Evolutionary conservation across 2,888 invertebrate species (phyloP), one percentile per base, ranked within the genome.

Genomic region (Pachliopta kotzebuea): DNA sequence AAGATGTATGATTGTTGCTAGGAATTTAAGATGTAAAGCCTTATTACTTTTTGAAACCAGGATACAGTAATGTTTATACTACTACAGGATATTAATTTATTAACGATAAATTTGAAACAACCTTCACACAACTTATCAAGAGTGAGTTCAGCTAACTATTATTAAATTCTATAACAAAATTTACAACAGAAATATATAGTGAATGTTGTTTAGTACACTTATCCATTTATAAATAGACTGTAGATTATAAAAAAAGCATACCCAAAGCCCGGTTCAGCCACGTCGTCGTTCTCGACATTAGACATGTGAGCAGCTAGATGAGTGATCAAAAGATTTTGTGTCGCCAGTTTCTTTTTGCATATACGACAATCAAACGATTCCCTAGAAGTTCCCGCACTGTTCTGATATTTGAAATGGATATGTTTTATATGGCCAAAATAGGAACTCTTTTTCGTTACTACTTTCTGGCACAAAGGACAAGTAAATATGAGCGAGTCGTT

Each of bases 291-390:
- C 14, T 87, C 86, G 8, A 81, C 78, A 60, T 85, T 81, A 2
- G 88, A 62, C 78, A 92, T 85, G 67, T 92, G 92, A 18, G 81
- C 83, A 0, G 90, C 86, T 23, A 92, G 72, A 68, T 92, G 92
- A 62, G 76, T 78, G 61, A 92, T 86, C 21, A 92, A 80, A 64
- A 74, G 69, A 14, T 83, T 85, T 67, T 92, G 90, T 6, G 84
- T 76, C 6, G 79, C 68, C 52, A 92, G 73, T 69, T 81, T 82
- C 72, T 82, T 82, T 58, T 67, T 75, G 67, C 92, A 92, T 76
- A 90, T 83, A 29, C 90, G 80, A 71, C 92, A 92, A 60, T 86
- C 82, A 56, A 77, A 79, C 4, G 24, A 37, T 23, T 66, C 63
- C n/a, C 66, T 62, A 26, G 61, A 20, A 23, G n/a, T 24, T 0